Evolutionary conservation across 2,888 invertebrate species (phyloP), one percentile per base, ranked within the genome.

Genomic region (Drosophila acutilabella): DNA sequence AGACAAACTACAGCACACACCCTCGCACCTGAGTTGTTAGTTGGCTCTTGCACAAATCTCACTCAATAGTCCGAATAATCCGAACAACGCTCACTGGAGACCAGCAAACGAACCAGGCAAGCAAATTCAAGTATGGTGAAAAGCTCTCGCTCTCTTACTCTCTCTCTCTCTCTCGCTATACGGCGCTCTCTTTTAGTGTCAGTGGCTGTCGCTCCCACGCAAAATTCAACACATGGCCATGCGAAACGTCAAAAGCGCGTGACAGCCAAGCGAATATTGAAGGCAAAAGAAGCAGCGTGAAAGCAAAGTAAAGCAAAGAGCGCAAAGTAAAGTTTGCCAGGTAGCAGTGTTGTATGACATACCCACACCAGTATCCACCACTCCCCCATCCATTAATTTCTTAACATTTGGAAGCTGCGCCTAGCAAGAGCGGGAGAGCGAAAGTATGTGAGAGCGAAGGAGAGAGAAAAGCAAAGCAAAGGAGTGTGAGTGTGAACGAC

Each of bases 31-130:
- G 38, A 54, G 14, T 47, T 64, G 52, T 40, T 44, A 45, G 51
- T 30, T 38, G 48, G 16, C 44, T 44, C 13, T 58, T 47, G 66
- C 51, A 54, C 33, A 48, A 72, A 70, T 70, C 69, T 75, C 88
- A 85, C 88, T 85, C 89, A 86, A 88, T 85, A 79, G 70, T 86
- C 85, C 89, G 89, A 88, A 86, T 75, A 62, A 20, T 33, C 36
- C 23, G 36, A 20, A 54, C 48, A 48, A 47, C 41, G 64, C 59
- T 56, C 64, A 62, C 62, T 50, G 61, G 66, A 60, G 74, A 61
- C 66, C 67, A 86, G 87, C 71, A 74, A 80, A 69, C 50, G 74
- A 64, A 51, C 74, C 71, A 70, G 70, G 74, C 80, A 61, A 61
- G 48, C 68, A 23, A 40, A 13, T 44, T 42, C 48, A 60, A 50